Evolutionary conservation across 2,888 invertebrate genomes (phyloP), one percentile per base, ranked within the genome.

Genomic region (Papilio demoleus): DNA sequence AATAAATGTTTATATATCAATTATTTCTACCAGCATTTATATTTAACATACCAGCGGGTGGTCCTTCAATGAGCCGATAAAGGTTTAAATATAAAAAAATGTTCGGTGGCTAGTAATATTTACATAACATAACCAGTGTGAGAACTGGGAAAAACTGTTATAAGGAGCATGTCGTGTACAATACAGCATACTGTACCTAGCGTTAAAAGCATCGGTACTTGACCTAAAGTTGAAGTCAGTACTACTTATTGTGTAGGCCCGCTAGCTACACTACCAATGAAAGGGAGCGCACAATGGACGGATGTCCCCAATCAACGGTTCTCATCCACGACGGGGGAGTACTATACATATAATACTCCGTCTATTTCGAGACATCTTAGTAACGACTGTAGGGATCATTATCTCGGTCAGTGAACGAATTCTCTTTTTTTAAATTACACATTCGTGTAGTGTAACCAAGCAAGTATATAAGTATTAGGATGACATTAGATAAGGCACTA

Each of bases 261-360:
- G 60, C 70, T 59, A 31, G 70, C 69, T 63, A 24, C 61, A 47
- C 71, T 66, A 34, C 61, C 62, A 68, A 59, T 68, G 70, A 66
- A 64, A 72, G 71, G 71, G 72, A 73, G 72, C 68, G 47, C 72
- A 76, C 74, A 75, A 76, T 75, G 72, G 73, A 72, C 76, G 76
- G 76, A 76, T 72, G 75, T 73, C 64, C 70, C 75, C 75, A 76
- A 76, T 76, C 75, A 73, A 67, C 70, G 70, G 70, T 75, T 76
- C 76, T 73, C 75, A 74, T 73, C 71, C 72, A 71, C 73, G 67
- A 65, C 61, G 69, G 67, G 75, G 71, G 72, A 71, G 71, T 68
- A 64, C 62, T 65, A 70, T 70, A 70, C 63, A 59, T 64, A 62
- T 59, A 68, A 45, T 50, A 50, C 60, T 14, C 5, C 17, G 56